Evolutionary conservation across 1,140 invertebrate species (phyloP).

Genomic region (Pissodes strobi): DNA sequence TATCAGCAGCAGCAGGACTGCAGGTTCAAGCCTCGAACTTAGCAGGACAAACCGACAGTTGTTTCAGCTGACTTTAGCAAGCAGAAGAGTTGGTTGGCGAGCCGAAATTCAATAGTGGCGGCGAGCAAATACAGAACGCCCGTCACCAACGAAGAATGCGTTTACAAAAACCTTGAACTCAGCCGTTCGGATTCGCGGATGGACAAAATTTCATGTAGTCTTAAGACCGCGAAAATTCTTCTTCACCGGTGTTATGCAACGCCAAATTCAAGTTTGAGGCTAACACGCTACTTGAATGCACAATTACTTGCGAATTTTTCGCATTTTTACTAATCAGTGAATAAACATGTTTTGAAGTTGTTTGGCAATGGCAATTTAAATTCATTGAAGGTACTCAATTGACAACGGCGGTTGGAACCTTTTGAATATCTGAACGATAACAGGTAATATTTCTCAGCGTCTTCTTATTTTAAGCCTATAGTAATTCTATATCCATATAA

Average conservation of each 20-base stretch:
- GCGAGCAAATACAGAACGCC: constrained; percentile 1
- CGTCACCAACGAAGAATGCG: constrained; percentile 17
- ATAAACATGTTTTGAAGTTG: too few relatives aligned
- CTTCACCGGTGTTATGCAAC: constrained; percentile 11
- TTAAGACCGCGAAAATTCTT: constrained; percentile 15
- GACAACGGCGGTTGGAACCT: too few relatives aligned
- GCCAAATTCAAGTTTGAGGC: constrained; percentile 12
- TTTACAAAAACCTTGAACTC: constrained; percentile 18
- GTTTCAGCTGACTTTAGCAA: constrained; percentile 10
- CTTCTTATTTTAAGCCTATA: too few relatives aligned
- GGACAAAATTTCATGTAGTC: constrained; percentile 11
- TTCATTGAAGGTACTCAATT: too few relatives aligned
- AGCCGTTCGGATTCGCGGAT: constrained; percentile 3
- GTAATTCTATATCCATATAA: too few relatives aligned
- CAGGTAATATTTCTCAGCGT: too few relatives aligned
- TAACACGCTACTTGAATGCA: constrained; percentile 10
- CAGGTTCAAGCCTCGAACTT: constrained; percentile 2
- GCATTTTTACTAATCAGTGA: neutral
- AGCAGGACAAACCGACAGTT: neutral
- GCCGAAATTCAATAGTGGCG: constrained; percentile 18
- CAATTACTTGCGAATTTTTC: constrained; percentile 9
- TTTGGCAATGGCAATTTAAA: too few relatives aligned
- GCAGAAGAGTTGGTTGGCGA: constrained; percentile 12
- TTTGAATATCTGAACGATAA: too few relatives aligned
- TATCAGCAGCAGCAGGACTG: too few relatives aligned